Evolutionary conservation across 37 sponge, comb jelly and placozoan species (phyloP), one percentile per base, ranked within the genome.

Genomic region (Aplysina aerophoba): DNA sequence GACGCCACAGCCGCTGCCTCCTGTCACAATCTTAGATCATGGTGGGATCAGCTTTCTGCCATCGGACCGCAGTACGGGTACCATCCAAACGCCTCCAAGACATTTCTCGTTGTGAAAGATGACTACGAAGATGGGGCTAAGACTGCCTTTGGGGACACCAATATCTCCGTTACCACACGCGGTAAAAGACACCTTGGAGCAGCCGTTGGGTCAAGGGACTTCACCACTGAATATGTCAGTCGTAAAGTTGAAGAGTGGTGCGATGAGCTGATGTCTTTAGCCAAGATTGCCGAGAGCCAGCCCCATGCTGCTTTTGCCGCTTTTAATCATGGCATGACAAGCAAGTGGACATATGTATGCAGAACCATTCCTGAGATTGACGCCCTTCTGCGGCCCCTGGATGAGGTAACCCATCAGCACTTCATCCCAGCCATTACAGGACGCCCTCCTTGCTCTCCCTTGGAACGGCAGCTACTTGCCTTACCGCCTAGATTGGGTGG

Each of bases 161-260:
- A 37, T 5, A 37, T 71, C 36, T 28, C 6, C 35, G 4, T 71
- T 12, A 71, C 73, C 5, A 71, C 36, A 5, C 6, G 73, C 16
- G 73, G 73, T 33, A 37, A 71, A 2, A 71, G 16, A 71, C 73
- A 71, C 36, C 73, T 71, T 19, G 73, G 37, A 5, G 6, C 73
- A 36, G 73, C 35, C 5, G 28, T 71, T 71, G 73, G 73, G 6
- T 3, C 6, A 21, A 12, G 4, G 2, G 36, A 33, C 4, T 71
- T 71, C 28, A 4, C 16, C 3, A 37, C 6, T 5, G 4, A 28
- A 11, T 71, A 28, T 12, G 2, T 71, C 12, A 6, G 16, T 8
- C 6, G 12, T n/a, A n/a, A n/a, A n/a, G n/a, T n/a, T n/a, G n/a
- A n/a, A n/a, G n/a, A n/a, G n/a, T n/a, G n/a, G n/a, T n/a, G n/a